A percentile compares a stretch with the other conserved stretches of the same genome.
These are phyloP conservation scores for Lithodes maja DNA, from an alignment of 2,888 invertebrate genomes.

Conservation along the genomic window DNA sequence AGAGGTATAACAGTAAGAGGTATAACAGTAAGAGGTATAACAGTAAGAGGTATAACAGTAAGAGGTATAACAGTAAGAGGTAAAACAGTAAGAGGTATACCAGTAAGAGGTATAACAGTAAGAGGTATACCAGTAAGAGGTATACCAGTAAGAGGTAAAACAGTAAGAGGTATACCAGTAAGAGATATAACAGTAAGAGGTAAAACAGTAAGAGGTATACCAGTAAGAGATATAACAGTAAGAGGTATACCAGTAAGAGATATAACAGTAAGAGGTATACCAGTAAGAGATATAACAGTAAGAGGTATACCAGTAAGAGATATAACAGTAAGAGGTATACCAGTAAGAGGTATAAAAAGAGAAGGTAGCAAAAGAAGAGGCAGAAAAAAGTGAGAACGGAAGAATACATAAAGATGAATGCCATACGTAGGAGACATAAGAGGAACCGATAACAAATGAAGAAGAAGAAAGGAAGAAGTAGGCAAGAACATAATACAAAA, in stretches of 20 bases:
- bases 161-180: neutral
- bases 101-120: neutral
- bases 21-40: neutral
- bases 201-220: neutral
- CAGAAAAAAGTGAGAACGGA: neutral
- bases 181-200: neutral
- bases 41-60: neutral
- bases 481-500: neutral
- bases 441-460: neutral
- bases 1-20: neutral
- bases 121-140: neutral
- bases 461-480: neutral
- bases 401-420: neutral
- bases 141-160: neutral
- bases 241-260: neutral
- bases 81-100: neutral
- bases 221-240: neutral
- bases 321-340: neutral
- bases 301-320: neutral
- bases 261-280: neutral
- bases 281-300: neutral
- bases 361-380: neutral
- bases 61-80: neutral
- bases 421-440: neutral
- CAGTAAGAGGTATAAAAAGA: neutral